Conservation (phyloP, 2,888 invertebrate genomes). For the Drosophila crucigera region DNA sequence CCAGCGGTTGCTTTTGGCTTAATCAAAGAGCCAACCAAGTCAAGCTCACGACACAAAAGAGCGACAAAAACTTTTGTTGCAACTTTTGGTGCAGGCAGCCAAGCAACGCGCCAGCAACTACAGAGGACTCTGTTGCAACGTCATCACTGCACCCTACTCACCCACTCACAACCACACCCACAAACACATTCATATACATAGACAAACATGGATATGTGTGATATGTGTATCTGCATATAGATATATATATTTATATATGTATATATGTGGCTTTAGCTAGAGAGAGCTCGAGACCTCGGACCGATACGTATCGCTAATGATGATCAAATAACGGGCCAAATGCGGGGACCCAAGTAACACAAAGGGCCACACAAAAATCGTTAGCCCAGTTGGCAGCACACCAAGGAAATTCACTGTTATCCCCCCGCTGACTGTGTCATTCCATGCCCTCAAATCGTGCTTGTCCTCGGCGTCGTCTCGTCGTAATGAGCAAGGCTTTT, state of each 20-base stretch:
- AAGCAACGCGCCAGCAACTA: constrained; percentile 52
- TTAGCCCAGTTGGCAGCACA: constrained; percentile 77
- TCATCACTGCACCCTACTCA: constrained; percentile 41
- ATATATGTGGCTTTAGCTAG: constrained; percentile 28
- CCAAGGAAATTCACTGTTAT: constrained; percentile 62
- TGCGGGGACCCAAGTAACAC: constrained; percentile 44
- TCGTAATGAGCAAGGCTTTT: constrained; percentile 70
- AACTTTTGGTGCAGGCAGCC: constrained; percentile 66
- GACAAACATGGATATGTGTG: background rate
- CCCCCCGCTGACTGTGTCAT: constrained; percentile 57
- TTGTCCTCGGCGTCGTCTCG: constrained; percentile 38
- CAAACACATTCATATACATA: constrained; percentile 28
- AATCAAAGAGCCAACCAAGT: constrained; percentile 67
- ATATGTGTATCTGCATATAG: background rate
- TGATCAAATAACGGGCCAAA: constrained; percentile 78
- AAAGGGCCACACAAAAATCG: constrained; percentile 66
- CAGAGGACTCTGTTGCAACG: constrained; percentile 39
- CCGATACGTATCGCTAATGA: constrained; percentile 79
- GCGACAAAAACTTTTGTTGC: constrained; percentile 69
- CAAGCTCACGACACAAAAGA: constrained; percentile 58
- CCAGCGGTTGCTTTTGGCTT: constrained; percentile 47
- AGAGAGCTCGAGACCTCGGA: constrained; percentile 45
- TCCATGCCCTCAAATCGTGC: constrained; percentile 33
- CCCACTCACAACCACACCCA: constrained; percentile 44
- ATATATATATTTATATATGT: constrained; percentile 21